phyloP scores from a whole-genome alignment of 30 jellyfish, hydroid and myxozoan genomes.

The Mastigias papua region DNA sequence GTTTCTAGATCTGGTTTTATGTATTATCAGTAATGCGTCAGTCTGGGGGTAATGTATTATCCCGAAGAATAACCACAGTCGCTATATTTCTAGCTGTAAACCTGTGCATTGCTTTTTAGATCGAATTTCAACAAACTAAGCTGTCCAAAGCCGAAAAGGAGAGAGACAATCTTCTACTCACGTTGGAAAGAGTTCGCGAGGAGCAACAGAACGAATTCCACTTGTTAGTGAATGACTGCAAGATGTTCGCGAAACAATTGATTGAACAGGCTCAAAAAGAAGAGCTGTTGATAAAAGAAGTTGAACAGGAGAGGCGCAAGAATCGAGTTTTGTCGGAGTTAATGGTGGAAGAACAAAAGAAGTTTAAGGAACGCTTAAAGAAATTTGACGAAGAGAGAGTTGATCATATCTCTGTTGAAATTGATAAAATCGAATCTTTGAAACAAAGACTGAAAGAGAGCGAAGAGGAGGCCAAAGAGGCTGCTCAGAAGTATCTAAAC shows the following conservation, averaged over 20 bases:
- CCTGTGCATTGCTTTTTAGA: conserved; percentile 47
- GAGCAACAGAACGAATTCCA: conserved; percentile 80
- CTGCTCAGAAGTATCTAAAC: conserved; percentile 74
- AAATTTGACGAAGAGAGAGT: conserved; percentile 78
- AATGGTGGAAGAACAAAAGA: conserved; percentile 89
- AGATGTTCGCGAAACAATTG: conserved; percentile 86
- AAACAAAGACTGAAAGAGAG: conserved; percentile 62
- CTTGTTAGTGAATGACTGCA: conserved; percentile 84
- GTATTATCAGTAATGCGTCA: too few species aligned
- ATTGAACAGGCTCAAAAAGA: conserved; percentile 77
- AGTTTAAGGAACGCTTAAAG: conserved; percentile 82
- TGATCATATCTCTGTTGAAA: conserved; percentile 66
- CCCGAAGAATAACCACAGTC: too few species aligned
- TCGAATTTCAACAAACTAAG: conserved; percentile 88
- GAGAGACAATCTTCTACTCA: conserved; percentile 55
- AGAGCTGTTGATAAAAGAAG: conserved; percentile 75
- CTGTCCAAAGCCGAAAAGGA: conserved; percentile 88
- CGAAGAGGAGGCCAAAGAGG: conserved; percentile 76
- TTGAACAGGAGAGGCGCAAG: conserved; percentile 88
- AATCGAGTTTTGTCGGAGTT: conserved; percentile 86
- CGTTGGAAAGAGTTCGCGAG: conserved; percentile 78
- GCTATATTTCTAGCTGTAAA: too few species aligned
- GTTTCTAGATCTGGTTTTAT: too few species aligned
- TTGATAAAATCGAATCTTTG: conserved; percentile 66
- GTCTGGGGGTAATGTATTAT: too few species aligned